Evolutionary conservation across 2,888 invertebrate species (phyloP), one percentile per base, ranked within the genome.

Genomic region (Ceraclea dissimilis): DNA sequence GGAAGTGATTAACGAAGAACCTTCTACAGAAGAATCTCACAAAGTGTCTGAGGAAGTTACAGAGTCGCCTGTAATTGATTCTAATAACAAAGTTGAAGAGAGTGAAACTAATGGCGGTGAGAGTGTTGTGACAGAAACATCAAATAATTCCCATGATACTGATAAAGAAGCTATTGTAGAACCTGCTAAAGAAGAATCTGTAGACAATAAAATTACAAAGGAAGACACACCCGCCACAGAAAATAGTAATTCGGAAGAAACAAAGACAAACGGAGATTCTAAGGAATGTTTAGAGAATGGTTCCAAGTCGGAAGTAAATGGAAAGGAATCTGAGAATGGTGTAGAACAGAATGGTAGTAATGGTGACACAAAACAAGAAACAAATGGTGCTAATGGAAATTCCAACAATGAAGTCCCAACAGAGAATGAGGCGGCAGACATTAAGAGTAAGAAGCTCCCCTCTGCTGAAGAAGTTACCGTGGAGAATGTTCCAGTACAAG

Each of bases 381-480:
- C 51, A 8, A 56, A 51, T 19, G 48, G 44, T 22, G 51, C 44
- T 20, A 52, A 51, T 19, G 54, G 54, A 6, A 20, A 19, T 11
- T 11, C 58, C 1, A 16, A 51, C 11, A 51, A 49, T 17, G 51
- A 58, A 17, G 43, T 48, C 31, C 17, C 56, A 18, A 11, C 6
- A 31, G 39, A 13, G 5, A 16, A 13, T 39, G 16, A 51, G 43
- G 19, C 44, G 18, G 18, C 18, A 1, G 52, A 53, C 13, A 31
- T 49, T 13, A 57, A 57, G 31, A 33, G 39, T 46, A 54, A 48
- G 33, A 54, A 53, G 26, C 26, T 50, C n/a, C 16, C 52, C 18
- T 8, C 4, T 13, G 71, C 75, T n/a, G 76, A 74, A 55, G 75
- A 75, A 62, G 69, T 73, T 16, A 70, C 68, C 61, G 69, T 69